phyloP scores from a whole-genome alignment of 2,888 invertebrate genomes.

The Apamea anceps region DNA sequence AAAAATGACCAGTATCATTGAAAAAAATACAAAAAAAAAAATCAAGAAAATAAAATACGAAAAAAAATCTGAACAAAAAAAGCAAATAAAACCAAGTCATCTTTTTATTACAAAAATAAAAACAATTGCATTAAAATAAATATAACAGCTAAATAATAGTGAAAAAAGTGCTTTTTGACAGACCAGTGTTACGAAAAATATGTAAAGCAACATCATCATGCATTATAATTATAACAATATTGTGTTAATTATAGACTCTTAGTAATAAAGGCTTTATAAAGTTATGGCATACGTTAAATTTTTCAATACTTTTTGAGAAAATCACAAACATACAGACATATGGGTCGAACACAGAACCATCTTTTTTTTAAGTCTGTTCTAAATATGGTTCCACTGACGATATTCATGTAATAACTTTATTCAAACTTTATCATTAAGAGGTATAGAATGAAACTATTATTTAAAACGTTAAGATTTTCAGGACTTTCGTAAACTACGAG shows the following conservation, averaged over 20 bases:
- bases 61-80: slow-evolving; percentile 22
- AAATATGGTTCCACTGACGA: neutral
- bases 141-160: slow-evolving; percentile 85
- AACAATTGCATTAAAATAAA: slow-evolving; percentile 63
- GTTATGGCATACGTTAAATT: neutral
- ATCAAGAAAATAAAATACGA: slow-evolving; percentile 10
- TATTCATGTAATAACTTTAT: neutral
- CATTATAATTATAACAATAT: slow-evolving; percentile 39
- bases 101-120: slow-evolving; percentile 43
- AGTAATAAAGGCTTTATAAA: slow-evolving; percentile 11
- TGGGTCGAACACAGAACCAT: neutral
- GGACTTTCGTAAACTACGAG: slow-evolving; percentile 10
- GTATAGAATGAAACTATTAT: neutral
- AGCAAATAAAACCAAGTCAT: slow-evolving; percentile 26
- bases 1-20: slow-evolving; percentile 35
- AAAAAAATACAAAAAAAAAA: slow-evolving; percentile 40
- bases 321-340: neutral
- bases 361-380: neutral
- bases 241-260: slow-evolving; percentile 7
- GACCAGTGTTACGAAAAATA: slow-evolving; percentile 62
- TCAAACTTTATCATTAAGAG: slow-evolving; percentile 4
- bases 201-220: slow-evolving; percentile 66
- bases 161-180: slow-evolving; percentile 68
- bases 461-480: neutral
- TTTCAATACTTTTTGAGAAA: neutral